Base-by-base conservation (phyloP, 2,113 vertebrate genomes). In the Collichthys lucidus region DNA sequence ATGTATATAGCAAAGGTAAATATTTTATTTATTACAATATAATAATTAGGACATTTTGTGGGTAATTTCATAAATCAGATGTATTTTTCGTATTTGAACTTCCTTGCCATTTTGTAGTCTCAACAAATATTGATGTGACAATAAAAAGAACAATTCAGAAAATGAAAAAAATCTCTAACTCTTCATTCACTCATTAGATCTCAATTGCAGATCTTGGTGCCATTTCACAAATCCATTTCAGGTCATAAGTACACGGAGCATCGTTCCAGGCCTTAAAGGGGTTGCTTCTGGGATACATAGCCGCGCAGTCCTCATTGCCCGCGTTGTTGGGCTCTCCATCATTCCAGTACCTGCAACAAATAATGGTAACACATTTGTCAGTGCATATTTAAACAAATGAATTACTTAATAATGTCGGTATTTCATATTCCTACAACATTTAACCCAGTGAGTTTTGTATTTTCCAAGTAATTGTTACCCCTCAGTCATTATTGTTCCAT, bases 201-300 rank as follows among this genome's bases (percentile, higher is more conserved):
- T 46, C 2, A 42, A 14, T 17, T 0, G 1, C 5, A 35, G 52
- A 11, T 5, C 5, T 74, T 29, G 91, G 55, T 69, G 69, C 2
- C 82, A 75, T 91, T 87, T 94, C 89, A 83, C 95, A 95, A 79
- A 95, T 93, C 95, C 94, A 95, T 83, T 91, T 94, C 24, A 94
- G 82, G 7, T 35, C 4, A 53, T 81, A 15, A 44, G 0, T n/a
- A 79, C 94, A 95, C 4, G 89, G 89, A n/a, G 80, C 91, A 59
- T 95, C 94, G 40, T 95, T 95, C 95, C 95, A 95, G 17, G 83
- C 40, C 19, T 77, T 79, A n/a, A 94, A 87, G 14, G 86, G 90
- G 74, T 94, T 91, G 2, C 0, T 0, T 47, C 56, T 81, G 42
- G 92, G 89, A 78, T 92, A 93, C 2, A 53, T 26, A 6, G 91